These are phyloP conservation scores for Maniola hyperantus DNA, from an alignment of 2,888 invertebrate species.

Conservation along the genomic window DNA sequence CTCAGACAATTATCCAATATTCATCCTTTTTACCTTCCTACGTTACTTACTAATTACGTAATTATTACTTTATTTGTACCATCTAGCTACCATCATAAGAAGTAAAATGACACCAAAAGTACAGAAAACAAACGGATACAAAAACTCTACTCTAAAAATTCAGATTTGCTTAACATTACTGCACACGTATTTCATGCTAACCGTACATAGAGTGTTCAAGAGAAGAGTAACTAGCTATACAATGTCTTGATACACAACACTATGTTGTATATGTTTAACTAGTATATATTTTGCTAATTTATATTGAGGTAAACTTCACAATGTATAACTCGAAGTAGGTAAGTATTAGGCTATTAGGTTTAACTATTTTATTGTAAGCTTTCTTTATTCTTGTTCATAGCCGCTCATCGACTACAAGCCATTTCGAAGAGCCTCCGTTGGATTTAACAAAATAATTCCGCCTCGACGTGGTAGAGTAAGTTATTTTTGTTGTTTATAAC, in stretches of 20 bases:
- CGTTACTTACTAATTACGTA: no score
- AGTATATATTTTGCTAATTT: neutral
- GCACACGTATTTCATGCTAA: neutral
- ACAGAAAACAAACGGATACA: no score
- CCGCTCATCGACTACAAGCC: slow-evolving; percentile 65
- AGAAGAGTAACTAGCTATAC: neutral
- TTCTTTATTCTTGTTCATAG: slow-evolving; percentile 52
- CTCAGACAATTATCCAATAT: no score
- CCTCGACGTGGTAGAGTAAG: slow-evolving; percentile 68
- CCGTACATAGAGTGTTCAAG: slow-evolving; percentile 3
- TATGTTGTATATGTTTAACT: neutral
- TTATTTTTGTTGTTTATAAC: slow-evolving; percentile 34
- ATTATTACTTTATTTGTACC: no score
- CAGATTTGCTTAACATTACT: neutral
- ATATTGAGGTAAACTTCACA: neutral
- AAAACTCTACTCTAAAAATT: no score
- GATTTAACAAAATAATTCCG: slow-evolving; percentile 71
- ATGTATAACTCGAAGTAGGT: neutral
- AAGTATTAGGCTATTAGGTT: no score
- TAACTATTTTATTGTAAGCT: slow-evolving; percentile 16
- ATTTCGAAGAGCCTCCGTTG: slow-evolving; percentile 72
- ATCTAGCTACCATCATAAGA: no score
- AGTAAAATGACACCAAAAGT: no score
- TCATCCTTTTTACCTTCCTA: no score
- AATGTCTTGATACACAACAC: neutral